Conservation (phyloP, 2,113 vertebrate genomes). For the Dermatemys mawii region DNA sequence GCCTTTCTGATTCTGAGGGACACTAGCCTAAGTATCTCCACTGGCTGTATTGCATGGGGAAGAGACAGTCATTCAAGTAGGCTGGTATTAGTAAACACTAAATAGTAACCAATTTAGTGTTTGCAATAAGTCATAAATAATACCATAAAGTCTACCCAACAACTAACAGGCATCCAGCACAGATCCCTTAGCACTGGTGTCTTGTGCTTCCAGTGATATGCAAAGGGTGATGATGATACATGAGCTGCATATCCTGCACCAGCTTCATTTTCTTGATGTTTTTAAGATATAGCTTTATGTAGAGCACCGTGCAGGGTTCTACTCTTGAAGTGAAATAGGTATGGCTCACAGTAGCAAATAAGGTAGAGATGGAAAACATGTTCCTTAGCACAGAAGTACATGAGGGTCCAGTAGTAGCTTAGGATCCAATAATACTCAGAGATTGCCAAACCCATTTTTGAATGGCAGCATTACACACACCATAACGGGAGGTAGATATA, state of each 20-base stretch:
- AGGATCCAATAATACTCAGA: not conserved
- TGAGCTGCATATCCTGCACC: not conserved
- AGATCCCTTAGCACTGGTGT: not conserved
- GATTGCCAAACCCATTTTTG: not conserved
- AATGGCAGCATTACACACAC: not conserved
- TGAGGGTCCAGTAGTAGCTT: not conserved
- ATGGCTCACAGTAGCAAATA: not conserved
- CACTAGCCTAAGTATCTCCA: not conserved
- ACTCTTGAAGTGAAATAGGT: not conserved
- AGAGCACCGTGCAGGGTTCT: not conserved
- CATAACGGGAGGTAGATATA: not conserved
- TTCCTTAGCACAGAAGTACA: not conserved
- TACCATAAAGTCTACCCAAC: not conserved
- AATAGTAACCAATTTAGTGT: too few relatives aligned
- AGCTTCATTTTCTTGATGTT: not conserved
- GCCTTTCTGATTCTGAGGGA: not conserved
- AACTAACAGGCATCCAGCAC: not conserved
- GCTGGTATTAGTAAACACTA: too few relatives aligned
- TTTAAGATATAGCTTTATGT: not conserved
- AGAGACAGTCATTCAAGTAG: not conserved
- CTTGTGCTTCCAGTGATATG: not conserved
- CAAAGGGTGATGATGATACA: not conserved
- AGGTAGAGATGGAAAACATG: not conserved
- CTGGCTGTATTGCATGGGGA: not conserved
- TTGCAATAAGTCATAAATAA: not conserved